A percentile compares a stretch with the other conserved stretches of the same genome.
phyloP scores from a whole-genome alignment of 1,140 invertebrate species.

The Trialeurodes vaporariorum region DNA sequence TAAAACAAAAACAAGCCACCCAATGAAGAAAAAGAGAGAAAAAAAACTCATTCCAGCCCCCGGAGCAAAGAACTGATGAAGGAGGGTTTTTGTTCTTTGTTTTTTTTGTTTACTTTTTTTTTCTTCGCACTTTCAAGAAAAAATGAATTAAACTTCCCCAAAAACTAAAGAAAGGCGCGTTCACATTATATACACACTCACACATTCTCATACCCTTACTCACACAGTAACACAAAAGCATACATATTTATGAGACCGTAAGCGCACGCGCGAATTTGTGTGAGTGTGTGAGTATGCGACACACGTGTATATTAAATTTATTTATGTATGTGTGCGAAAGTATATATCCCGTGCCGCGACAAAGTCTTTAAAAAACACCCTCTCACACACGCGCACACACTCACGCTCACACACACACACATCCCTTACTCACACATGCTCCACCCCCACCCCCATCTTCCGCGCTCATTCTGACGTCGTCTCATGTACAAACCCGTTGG shows the following conservation, averaged over 20 bases:
- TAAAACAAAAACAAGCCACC: too few species aligned
- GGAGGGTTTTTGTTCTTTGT: too few species aligned
- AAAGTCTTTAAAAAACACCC: slow-evolving; percentile 3
- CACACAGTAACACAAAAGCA: too few species aligned
- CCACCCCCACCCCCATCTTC: background rate
- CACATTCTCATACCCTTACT: too few species aligned
- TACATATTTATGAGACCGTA: too few species aligned
- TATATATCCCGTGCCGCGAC: background rate
- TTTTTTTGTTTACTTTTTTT: too few species aligned
- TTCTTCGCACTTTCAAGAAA: background rate
- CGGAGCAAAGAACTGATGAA: too few species aligned
- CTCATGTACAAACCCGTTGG: background rate
- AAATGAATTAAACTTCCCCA: background rate
- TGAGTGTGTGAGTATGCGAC: background rate
- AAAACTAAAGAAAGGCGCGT: background rate
- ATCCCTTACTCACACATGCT: too few species aligned
- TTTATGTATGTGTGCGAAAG: background rate
- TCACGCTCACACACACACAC: too few species aligned
- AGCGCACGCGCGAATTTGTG: background rate
- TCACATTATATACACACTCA: background rate
- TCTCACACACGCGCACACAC: too few species aligned
- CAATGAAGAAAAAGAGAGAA: too few species aligned
- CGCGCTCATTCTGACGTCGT: background rate
- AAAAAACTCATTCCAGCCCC: background rate
- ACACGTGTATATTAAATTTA: background rate